Conservation (phyloP, 2,888 invertebrate species). For the Sepiola atlantica region DNA sequence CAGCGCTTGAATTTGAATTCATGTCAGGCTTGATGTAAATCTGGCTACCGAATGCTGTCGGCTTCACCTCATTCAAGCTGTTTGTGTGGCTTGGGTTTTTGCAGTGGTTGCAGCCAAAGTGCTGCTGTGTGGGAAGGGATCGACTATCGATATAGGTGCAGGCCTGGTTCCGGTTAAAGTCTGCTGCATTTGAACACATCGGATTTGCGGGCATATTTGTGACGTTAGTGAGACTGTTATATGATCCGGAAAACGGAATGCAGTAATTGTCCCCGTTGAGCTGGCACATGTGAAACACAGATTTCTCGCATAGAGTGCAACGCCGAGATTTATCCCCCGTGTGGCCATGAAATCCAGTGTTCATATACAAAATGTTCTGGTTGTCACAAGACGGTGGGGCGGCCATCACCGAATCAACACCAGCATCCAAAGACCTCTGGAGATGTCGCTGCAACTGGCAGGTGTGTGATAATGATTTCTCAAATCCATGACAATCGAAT, state of each 20-base stretch:
- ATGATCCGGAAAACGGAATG: conserved; percentile 37
- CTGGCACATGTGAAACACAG: conserved; percentile 41
- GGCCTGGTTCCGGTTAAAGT: conserved; percentile 37
- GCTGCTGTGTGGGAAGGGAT: conserved; percentile 3
- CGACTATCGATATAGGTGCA: conserved; percentile 23
- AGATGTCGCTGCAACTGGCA: conserved; percentile 40
- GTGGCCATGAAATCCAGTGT: conserved; percentile 36
- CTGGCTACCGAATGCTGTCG: background rate
- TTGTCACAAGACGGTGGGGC: conserved; percentile 43
- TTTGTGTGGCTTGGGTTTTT: conserved; percentile 41
- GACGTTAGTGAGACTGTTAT: conserved; percentile 42
- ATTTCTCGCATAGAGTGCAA: conserved; percentile 38
- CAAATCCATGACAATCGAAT: conserved; percentile 37
- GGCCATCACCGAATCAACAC: conserved; percentile 36
- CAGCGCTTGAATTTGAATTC: background rate
- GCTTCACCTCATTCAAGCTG: background rate
- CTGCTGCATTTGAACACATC: background rate
- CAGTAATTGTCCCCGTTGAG: conserved; percentile 43
- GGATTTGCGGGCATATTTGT: conserved; percentile 37
- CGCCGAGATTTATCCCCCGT: conserved; percentile 23
- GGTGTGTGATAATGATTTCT: background rate
- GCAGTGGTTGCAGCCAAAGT: conserved; percentile 17
- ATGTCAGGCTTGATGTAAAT: conserved; percentile 24
- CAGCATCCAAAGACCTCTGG: conserved; percentile 39
- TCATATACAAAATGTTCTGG: conserved; percentile 42